phyloP scores from a whole-genome alignment of 2,797 vertebrate species.

The Okamejei kenojei region DNA sequence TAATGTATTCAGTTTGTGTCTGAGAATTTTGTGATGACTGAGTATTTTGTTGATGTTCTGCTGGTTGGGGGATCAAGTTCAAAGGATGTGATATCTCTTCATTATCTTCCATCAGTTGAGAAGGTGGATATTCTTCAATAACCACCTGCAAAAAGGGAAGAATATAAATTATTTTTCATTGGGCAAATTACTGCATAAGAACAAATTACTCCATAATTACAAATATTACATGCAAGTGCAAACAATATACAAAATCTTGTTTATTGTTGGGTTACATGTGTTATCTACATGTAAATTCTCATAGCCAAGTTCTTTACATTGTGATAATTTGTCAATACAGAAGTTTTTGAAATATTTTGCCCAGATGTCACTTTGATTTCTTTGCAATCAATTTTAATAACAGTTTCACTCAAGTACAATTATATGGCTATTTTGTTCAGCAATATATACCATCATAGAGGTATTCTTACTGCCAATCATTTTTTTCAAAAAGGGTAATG shows the following conservation, averaged over 20 bases:
- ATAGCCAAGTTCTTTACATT: neutral
- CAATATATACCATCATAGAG: too few species aligned
- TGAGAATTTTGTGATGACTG: conserved; percentile 66
- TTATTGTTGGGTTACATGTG: neutral
- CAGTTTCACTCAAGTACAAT: neutral
- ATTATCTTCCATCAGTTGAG: conserved; percentile 63
- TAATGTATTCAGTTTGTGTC: conserved; percentile 76
- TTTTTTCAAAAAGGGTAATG: too few species aligned
- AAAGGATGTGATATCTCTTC: conserved; percentile 69
- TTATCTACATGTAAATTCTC: neutral
- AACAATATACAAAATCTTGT: too few species aligned
- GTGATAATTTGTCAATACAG: too few species aligned
- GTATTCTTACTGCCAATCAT: too few species aligned
- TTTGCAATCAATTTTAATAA: neutral
- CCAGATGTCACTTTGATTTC: neutral
- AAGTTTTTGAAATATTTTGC: neutral
- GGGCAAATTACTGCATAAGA: neutral
- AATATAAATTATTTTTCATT: neutral
- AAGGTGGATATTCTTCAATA: conserved; percentile 65
- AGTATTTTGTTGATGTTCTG: conserved; percentile 59
- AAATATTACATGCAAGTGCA: neutral
- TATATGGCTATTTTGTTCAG: neutral
- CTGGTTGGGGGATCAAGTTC: conserved; percentile 63
- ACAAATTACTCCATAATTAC: neutral
- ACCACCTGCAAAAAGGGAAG: conserved; percentile 57